Base-by-base conservation (phyloP, 2,797 vertebrate species). In the Arnoldichthys spilopterus region DNA sequence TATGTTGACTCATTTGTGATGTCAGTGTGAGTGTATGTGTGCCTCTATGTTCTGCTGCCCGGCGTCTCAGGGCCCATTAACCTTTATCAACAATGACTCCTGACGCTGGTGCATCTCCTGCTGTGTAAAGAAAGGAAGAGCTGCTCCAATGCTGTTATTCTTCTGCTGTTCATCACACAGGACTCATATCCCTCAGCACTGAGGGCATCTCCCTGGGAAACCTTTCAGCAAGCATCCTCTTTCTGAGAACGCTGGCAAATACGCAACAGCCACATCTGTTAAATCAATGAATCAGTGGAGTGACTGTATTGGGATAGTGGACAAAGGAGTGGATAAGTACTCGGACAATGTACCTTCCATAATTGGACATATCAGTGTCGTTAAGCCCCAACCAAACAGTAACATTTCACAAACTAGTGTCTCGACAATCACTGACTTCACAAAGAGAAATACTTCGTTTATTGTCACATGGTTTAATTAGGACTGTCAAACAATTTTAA, bases 61-160 rank as follows among this genome's bases (percentile, higher is more conserved):
- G 85, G 79, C 79, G 85, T 84, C 81, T 81, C 83, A 86, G 87
- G 88, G 90, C 88, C 88, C 87, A 85, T 90, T 92, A 90, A 92
- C 89, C 91, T 93, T 91, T 90, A 77, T 88, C 37, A 87, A 92
- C 87, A 91, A 93, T 91, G 87, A 87, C 37, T 84, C 37, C 80
- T 91, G 91, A 92, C 84, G 86, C 59, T 78, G 51, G 43, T 49
- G 47, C 28, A 74, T 85, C 85, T 85, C 83, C 85, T 83, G 84
- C 82, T 89, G 84, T 89, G 91, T 87, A 78, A 81, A 84, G 86
- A 87, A 87, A 79, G 82, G 81, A 87, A 89, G 76, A 78, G 76
- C 84, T 86, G 85, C 45, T 87, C 87, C 89, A 89, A 88, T 89
- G 86, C 86, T 86, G 72, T 78, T 88, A 83, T 90, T 90, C 85